Base-by-base conservation (phyloP, 1,140 invertebrate species). In the Coelopa frigida region DNA sequence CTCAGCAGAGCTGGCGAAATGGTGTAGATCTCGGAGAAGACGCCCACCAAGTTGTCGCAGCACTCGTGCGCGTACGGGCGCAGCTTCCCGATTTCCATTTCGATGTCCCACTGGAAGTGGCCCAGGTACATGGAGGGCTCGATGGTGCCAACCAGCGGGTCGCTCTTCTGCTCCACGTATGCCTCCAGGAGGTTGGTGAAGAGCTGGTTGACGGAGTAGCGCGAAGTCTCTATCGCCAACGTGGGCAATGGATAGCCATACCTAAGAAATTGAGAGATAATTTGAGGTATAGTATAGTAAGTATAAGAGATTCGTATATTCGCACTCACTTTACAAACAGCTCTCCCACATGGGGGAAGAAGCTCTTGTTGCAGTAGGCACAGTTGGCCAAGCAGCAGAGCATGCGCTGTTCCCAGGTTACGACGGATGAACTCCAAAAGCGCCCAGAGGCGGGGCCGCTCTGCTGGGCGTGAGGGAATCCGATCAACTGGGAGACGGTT, bases 81-180 rank as follows among this genome's bases (percentile, higher is more conserved):
- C 2, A 94, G 79, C 62, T 90, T 87, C 17, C 76, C 78, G 1
- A 83, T 82, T 46, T 81, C 76, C 46, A 81, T 75, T 53, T 84
- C 82, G 3, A 80, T 82, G 50, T 87, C 82, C 84, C 91, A 93
- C 55, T 88, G 85, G 62, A 94, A 89, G 32, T 82, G 75, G 1
- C 89, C 89, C 52, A 89, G 73, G 70, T 94, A 95, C 92, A 98
- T 96, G 32, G 87, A 91, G 3, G 89, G 88, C 72, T 97, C 93
- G 50, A 98, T 93, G 12, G 86, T 89, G 15, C 92, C 92, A 18
- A 95, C 86, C 1, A 95, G 72, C 4, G 91, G 90, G 73, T 96
- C 92, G 38, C 87, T 85, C 67, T 95, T 94, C 52, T 88, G 82
- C 69, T 97, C 93, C 36, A 95, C 76, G 66, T 95, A 97, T 1